phyloP scores from a whole-genome alignment of 2,113 vertebrate species.

The Pseudopodoces humilis region DNA sequence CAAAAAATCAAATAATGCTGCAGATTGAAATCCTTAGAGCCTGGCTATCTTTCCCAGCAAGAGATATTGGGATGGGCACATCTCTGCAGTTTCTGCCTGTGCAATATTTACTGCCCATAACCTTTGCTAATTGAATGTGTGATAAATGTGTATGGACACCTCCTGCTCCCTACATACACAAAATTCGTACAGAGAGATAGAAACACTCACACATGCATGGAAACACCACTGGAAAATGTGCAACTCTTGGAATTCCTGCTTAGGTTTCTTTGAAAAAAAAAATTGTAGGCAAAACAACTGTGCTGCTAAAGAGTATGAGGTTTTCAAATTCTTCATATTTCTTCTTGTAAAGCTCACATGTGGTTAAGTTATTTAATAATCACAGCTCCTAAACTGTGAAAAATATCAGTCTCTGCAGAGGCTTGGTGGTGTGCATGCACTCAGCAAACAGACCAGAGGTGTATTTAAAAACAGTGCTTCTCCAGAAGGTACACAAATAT shows the following conservation, averaged over 20 bases:
- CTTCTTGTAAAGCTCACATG: not conserved
- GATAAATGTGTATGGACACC: not conserved
- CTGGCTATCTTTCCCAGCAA: not conserved
- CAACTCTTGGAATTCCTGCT: not conserved
- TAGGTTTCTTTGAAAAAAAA: not conserved
- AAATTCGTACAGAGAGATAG: not conserved
- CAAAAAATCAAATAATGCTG: not conserved
- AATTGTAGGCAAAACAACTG: not conserved
- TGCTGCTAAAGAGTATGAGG: not conserved
- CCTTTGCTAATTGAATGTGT: not conserved
- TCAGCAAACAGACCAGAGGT: not conserved
- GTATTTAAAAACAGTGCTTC: not conserved
- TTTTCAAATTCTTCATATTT: not conserved
- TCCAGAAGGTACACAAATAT: slow-evolving; percentile 22
- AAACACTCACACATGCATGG: not conserved
- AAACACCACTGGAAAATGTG: not conserved
- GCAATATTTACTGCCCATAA: not conserved
- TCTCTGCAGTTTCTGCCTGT: not conserved
- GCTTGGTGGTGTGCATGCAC: not conserved
- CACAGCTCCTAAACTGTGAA: not conserved
- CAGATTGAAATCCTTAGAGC: not conserved
- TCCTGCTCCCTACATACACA: not conserved
- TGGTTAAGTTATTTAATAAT: not conserved
- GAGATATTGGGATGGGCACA: not conserved
- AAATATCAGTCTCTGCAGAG: not conserved